Evolutionary conservation across 2,797 vertebrate genomes (phyloP).

Genomic region (Aselliscus stoliczkanus): DNA sequence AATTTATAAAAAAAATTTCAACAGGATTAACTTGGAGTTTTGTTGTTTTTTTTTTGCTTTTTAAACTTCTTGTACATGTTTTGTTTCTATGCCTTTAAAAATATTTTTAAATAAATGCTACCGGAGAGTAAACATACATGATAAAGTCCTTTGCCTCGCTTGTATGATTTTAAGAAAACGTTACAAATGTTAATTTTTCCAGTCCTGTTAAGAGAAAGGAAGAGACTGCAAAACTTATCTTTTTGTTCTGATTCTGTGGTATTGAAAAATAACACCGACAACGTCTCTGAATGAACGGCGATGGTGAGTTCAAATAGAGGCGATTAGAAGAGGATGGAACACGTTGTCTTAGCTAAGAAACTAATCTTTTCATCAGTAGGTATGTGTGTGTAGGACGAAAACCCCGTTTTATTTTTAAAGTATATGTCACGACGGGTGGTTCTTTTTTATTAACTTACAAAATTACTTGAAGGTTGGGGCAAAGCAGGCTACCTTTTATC

Average conservation of each 20-base stretch:
- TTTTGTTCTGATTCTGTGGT: background rate
- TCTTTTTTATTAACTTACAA: background rate
- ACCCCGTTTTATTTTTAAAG: conserved; percentile 2
- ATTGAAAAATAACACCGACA: conserved; percentile 23
- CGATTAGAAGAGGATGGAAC: background rate
- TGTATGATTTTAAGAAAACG: conserved; percentile 3
- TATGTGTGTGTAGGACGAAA: background rate
- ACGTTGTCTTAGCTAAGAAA: background rate
- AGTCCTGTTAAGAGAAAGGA: background rate
- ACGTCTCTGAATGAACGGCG: background rate
- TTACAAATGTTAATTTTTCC: conserved; percentile 18
- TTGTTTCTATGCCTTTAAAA: conserved; percentile 20
- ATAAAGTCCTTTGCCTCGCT: background rate
- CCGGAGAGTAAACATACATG: background rate
- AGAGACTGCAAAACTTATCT: background rate
- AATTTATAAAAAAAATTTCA: background rate
- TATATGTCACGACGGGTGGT: background rate
- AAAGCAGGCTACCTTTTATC: background rate
- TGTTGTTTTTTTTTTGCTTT: background rate
- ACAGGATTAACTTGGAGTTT: background rate
- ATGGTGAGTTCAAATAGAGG: background rate
- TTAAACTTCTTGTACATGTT: background rate
- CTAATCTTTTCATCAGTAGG: background rate
- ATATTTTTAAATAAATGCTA: background rate
- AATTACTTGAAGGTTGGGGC: background rate